phyloP scores from a whole-genome alignment of 2,888 invertebrate genomes.

The Drosophila ezoana region DNA sequence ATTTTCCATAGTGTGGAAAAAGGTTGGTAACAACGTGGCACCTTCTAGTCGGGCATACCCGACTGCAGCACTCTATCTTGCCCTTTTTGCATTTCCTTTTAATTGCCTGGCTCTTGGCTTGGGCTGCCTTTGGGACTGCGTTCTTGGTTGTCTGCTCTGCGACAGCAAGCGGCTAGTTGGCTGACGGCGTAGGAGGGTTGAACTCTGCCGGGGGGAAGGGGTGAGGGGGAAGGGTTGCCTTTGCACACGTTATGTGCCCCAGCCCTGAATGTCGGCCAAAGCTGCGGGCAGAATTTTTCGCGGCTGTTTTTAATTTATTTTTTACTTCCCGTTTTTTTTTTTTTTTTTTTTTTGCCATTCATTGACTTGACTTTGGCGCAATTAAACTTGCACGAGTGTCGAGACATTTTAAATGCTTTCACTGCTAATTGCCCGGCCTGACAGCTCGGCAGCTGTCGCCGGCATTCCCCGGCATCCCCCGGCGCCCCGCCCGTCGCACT shows the following conservation, averaged over 20 bases:
- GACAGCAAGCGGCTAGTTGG: neutral
- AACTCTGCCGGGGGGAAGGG: too few relatives aligned
- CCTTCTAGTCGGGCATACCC: too few relatives aligned
- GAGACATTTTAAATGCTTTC: constrained; percentile 56
- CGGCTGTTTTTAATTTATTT: constrained; percentile 53
- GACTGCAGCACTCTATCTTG: too few relatives aligned
- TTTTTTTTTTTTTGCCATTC: constrained; percentile 33
- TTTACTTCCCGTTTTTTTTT: neutral
- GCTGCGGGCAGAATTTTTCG: constrained; percentile 27
- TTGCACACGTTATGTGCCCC: neutral
- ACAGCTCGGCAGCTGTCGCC: constrained; percentile 11
- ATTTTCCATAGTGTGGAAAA: too few relatives aligned
- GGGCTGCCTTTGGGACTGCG: constrained; percentile 50
- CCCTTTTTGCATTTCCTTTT: constrained; percentile 44
- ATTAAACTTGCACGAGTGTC: constrained; percentile 60
- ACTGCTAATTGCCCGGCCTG: constrained; percentile 55
- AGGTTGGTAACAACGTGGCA: too few relatives aligned
- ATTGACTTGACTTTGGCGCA: constrained; percentile 61
- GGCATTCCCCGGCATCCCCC: neutral
- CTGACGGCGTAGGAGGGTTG: too few relatives aligned
- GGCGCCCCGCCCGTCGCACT: neutral
- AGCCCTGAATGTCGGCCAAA: constrained; percentile 38
- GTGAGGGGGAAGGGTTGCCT: neutral
- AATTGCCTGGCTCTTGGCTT: constrained; percentile 45
- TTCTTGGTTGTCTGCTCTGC: constrained; percentile 20